Conservation (phyloP, 2,888 invertebrate genomes). For the Sarcophaga variegata region DNA sequence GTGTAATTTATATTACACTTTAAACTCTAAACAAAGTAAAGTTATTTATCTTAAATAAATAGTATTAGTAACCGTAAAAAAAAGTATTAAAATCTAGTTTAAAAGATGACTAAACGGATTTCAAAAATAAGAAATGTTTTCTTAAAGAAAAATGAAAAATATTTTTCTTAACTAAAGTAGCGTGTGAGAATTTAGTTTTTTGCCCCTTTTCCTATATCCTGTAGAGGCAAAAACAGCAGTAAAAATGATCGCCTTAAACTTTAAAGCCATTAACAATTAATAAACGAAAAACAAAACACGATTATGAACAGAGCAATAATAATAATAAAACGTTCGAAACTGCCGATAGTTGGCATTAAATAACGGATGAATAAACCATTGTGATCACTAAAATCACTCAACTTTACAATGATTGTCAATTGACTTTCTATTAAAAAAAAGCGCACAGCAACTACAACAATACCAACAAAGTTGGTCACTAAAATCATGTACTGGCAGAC, state of each 20-base stretch:
- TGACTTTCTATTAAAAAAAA: conserved; percentile 76
- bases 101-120: too few relatives aligned
- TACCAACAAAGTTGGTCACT: conserved; percentile 65
- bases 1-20: conserved; percentile 42
- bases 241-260: conserved; percentile 57
- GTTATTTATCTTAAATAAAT: conserved; percentile 4
- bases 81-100: neutral
- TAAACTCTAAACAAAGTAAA: neutral
- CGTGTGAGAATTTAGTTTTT: conserved; percentile 28
- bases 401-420: conserved; percentile 77
- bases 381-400: conserved; percentile 68
- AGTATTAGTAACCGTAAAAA: neutral
- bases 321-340: conserved; percentile 45
- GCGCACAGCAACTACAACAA: neutral
- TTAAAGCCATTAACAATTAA: conserved; percentile 64
- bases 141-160: neutral
- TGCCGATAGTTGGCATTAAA: neutral
- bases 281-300: conserved; percentile 64
- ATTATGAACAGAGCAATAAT: conserved; percentile 52
- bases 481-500: conserved; percentile 69
- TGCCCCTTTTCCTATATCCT: neutral
- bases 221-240: neutral
- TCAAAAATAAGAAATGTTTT: neutral
- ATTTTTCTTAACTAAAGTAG: neutral
- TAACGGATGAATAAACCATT: conserved; percentile 13